Evolutionary conservation across 2,797 vertebrate species (phyloP).

Genomic region (Characodon lateralis): DNA sequence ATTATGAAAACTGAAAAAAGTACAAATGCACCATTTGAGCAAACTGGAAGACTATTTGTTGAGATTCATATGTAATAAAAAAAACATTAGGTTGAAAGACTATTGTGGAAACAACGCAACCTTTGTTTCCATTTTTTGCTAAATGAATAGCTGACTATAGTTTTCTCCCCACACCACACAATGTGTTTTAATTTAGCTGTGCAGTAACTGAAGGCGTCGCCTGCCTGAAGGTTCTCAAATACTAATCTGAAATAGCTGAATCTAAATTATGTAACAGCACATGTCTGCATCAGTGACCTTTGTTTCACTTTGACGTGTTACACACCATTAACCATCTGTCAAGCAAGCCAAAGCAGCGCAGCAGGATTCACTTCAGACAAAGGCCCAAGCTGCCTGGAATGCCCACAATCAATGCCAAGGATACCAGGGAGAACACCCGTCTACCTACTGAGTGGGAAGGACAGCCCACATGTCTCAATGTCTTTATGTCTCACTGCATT

Average conservation of each 20-base stretch:
- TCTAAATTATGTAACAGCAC: conserved; percentile 57
- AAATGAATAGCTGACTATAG: not conserved
- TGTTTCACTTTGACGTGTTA: conserved; percentile 57
- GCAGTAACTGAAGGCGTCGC: not conserved
- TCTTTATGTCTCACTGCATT: not conserved
- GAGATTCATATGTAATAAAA: not conserved
- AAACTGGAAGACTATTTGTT: not conserved
- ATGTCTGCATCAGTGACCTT: conserved; percentile 59
- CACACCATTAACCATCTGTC: conserved; percentile 78
- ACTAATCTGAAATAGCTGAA: conserved; percentile 39
- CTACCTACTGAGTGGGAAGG: not conserved
- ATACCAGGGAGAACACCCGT: conserved; percentile 9
- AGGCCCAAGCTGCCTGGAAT: conserved; percentile 56
- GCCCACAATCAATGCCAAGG: conserved; percentile 53
- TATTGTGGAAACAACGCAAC: too few species aligned
- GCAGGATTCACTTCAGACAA: conserved; percentile 62
- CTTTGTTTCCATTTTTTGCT: not conserved
- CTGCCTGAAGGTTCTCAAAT: conserved; percentile 25
- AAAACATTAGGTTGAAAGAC: not conserved
- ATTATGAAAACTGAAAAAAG: not conserved
- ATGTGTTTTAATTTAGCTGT: not conserved
- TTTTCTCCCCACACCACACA: not conserved
- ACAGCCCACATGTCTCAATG: not conserved
- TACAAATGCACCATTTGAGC: not conserved
- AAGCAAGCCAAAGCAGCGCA: conserved; percentile 47